These are phyloP conservation scores for Lamellibrachia luymesi DNA, from an alignment of 1,140 invertebrate genomes.

Conservation along the genomic window DNA sequence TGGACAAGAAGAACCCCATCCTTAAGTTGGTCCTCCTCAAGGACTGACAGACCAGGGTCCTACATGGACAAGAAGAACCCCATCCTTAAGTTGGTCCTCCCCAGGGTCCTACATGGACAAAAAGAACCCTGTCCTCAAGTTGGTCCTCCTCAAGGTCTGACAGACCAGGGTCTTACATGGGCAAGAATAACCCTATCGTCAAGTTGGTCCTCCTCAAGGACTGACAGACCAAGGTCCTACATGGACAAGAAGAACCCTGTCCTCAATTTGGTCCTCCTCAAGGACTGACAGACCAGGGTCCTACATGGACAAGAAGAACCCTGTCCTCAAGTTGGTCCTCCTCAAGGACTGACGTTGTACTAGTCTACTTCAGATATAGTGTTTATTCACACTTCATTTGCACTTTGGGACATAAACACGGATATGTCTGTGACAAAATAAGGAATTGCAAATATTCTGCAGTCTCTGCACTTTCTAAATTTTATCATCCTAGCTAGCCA, in stretches of 20 bases:
- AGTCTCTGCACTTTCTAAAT: not conserved
- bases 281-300: not conserved
- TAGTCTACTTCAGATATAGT: not conserved
- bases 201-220: not conserved
- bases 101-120: no score
- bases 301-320: no score
- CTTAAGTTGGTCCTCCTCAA: not conserved
- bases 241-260: not conserved
- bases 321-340: not conserved
- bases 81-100: not conserved
- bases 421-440: not conserved
- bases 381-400: not conserved
- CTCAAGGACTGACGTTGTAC: not conserved
- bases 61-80: no score
- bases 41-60: not conserved
- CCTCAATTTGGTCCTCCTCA: not conserved
- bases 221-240: not conserved
- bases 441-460: not conserved
- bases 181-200: not conserved
- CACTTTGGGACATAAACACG: not conserved
- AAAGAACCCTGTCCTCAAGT: no score
- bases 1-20: not conserved
- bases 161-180: not conserved
- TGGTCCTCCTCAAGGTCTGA: not conserved
- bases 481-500: not conserved